Base-by-base conservation (phyloP, 2,113 vertebrate species). In the Bufo bufo region DNA sequence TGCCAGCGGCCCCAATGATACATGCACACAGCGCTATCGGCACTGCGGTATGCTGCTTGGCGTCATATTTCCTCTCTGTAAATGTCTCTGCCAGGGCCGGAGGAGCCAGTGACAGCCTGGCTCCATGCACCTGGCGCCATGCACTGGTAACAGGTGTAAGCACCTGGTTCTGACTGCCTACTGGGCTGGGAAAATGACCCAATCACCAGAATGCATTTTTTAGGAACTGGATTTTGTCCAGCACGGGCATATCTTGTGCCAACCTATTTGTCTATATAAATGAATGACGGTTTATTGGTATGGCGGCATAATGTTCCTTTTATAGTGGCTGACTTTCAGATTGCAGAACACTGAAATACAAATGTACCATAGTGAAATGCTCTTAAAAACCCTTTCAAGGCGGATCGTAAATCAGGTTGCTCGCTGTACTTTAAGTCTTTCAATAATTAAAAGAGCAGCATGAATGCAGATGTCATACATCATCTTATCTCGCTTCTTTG, bases 391-490 rank as follows among this genome's bases (percentile, higher is more conserved):
- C 78, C 61, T 75, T 86, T 86, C 61, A 86, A 66, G 85, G 16
- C 72, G 56, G 33, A 23, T 45, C 43, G 61, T 87, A 82, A 87
- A 82, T 82, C 78, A 72, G 52, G 47, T 17, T n/a, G 52, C 69
- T 75, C 54, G 56, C 23, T 82, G 52, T 87, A 71, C 66, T 87
- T 80, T 72, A 82, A 87, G 66, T 72, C 66, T 72, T 87, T 87
- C 66, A 87, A 87, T 87, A 87, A 87, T 87, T 87, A 81, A 87
- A 82, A 72, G 23, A 86, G 56, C 85, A 47, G 72, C 54, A 65
- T 61, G 85, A 63, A 78, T 86, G 74, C 85, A 86, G 58, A 86
- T 45, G 54, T 47, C 43, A 77, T 63, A 52, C 14, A 65, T 86
- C 54, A 59, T 75, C 65, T 75, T 86, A 77, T 12, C 74, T 49